Conservation (phyloP, 92 coral and sea anemone genomes). For the Epizoanthus stellaris region DNA sequence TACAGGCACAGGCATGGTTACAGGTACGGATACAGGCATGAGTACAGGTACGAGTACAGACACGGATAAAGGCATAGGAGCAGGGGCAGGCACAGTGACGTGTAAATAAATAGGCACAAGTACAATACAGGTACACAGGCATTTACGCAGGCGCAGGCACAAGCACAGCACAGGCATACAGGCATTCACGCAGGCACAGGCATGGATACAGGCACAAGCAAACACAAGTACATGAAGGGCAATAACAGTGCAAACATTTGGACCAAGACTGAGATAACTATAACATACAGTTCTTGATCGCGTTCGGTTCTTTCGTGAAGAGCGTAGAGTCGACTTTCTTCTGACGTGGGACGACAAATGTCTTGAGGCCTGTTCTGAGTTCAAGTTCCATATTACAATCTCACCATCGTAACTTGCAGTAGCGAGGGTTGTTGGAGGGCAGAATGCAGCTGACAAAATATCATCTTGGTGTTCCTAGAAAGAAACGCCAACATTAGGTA, state of each 20-base stretch:
- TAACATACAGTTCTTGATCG: constrained; percentile 15
- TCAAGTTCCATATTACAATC: constrained; percentile 94
- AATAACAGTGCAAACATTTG: constrained; percentile 29
- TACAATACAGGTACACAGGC: no score
- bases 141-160: no score
- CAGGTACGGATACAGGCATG: not conserved
- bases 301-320: constrained; percentile 72
- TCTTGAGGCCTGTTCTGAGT: constrained; percentile 96
- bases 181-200: no score
- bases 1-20: not conserved
- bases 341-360: constrained; percentile 70
- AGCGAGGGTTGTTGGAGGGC: constrained; percentile 92
- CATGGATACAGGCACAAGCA: no score
- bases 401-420: constrained; percentile 98
- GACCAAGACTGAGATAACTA: constrained; percentile 8
- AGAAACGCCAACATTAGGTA: not conserved
- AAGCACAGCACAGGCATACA: no score
- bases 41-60: not conserved
- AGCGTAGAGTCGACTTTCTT: constrained; percentile 69
- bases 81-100: no score
- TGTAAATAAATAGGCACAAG: no score
- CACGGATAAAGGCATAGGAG: no score
- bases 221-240: no score
- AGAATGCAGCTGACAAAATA: constrained; percentile 81
- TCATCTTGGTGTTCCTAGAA: constrained; percentile 95